These are phyloP conservation scores for Bergia sp. DNA, from an alignment of 92 coral and sea anemone genomes.

Conservation along the genomic window DNA sequence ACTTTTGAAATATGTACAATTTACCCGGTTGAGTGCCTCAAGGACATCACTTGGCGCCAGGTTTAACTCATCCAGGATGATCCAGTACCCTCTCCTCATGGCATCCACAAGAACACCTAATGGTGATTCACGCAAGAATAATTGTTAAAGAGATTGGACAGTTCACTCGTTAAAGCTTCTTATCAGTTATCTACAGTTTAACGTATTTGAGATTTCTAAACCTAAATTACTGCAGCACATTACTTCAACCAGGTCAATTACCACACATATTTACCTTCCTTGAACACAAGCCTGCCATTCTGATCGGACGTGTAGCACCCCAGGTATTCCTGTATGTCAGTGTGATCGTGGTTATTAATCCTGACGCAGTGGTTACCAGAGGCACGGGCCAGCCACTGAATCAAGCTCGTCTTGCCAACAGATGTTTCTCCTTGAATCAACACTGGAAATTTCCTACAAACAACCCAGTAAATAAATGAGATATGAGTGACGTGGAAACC, in stretches of 20 bases:
- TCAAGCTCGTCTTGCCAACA: slow-evolving; percentile 97
- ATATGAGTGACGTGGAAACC: background rate
- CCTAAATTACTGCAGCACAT: background rate
- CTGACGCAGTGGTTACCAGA: slow-evolving; percentile 94
- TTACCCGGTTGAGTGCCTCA: slow-evolving; percentile 96
- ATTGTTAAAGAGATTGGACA: background rate
- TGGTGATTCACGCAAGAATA: background rate
- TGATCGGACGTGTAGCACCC: slow-evolving; percentile 96
- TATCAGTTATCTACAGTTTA: no score
- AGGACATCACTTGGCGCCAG: slow-evolving; percentile 96
- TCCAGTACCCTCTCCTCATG: slow-evolving; percentile 97
- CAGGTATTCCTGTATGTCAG: slow-evolving; percentile 97
- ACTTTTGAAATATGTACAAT: no score
- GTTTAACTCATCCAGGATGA: slow-evolving; percentile 92
- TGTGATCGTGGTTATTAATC: slow-evolving; percentile 96
- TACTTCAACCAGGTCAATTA: background rate
- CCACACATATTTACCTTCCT: slow-evolving; percentile 75
- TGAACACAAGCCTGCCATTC: slow-evolving; percentile 89
- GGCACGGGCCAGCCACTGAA: slow-evolving; percentile 93
- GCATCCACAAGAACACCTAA: slow-evolving; percentile 97
- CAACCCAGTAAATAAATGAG: background rate
- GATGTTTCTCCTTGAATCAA: slow-evolving; percentile 98
- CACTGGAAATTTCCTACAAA: slow-evolving; percentile 85
- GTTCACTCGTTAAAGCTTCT: background rate
- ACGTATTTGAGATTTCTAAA: no score